Base-by-base conservation (phyloP, 2,888 invertebrate species). In the Plemyria rubiginata region DNA sequence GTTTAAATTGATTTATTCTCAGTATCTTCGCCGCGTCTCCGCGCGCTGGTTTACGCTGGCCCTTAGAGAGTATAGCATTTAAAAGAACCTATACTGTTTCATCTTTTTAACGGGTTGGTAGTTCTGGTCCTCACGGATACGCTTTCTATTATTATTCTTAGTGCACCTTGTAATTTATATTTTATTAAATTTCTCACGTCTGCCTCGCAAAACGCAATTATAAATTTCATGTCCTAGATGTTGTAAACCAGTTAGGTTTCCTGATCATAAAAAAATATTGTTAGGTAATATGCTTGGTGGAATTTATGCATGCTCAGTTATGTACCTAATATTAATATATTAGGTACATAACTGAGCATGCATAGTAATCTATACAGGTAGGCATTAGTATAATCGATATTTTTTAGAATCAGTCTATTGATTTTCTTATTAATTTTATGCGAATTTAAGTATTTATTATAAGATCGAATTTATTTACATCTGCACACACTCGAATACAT, bases 171-270 rank as follows among this genome's bases (percentile, higher is more conserved):
- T 45, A 53, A 29, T 53, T 29, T 16, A 12, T n/a, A 36, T 8
- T 46, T 53, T 7, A 59, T 58, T 38, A 15, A 22, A 54, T 60
- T 54, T 48, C 46, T 50, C 49, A 54, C 60, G 41, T 50, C 48
- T 28, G 41, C 50, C 43, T 50, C 36, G 36, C 36, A 22, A 54
- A 54, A 36, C 13, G 38, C 50, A 49, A 45, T 60, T 36, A 54
- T 38, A 38, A 54, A 55, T 54, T 51, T 55, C 54, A 55, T 43
- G 60, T 60, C 54, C 50, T 50, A 45, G 22, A 60, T 54, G 40
- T 32, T 32, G 4, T 36, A 36, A 43, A 29, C 55, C 45, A 51
- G 32, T 58, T 50, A 32, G 41, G 8, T 49, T 50, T 50, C 50
- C 56, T 50, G 49, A 40, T 40, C 15, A 49, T 36, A 50, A 48